phyloP scores from a whole-genome alignment of 2,113 vertebrate genomes.

The Cnemophilus loriae region DNA sequence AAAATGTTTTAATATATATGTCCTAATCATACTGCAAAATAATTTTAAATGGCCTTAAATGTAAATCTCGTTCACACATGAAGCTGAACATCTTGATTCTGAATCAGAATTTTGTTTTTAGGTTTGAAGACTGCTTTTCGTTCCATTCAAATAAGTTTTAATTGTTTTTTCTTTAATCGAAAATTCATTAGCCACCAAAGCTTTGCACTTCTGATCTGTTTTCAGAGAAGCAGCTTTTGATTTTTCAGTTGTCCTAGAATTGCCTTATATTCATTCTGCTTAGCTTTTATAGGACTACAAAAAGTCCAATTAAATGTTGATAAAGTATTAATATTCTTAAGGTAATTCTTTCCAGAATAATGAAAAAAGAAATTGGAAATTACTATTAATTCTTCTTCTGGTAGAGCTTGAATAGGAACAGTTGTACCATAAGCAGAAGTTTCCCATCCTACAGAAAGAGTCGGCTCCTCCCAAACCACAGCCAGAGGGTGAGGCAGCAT shows the following conservation, averaged over 20 bases:
- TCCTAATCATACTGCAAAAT: background rate
- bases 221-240: background rate
- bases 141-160: background rate
- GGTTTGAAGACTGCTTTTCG: accelerated
- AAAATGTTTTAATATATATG: background rate
- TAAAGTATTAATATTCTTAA: background rate
- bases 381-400: background rate
- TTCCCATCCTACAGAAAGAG: background rate
- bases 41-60: background rate
- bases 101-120: background rate
- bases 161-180: background rate
- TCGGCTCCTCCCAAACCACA: background rate
- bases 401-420: background rate
- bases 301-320: background rate
- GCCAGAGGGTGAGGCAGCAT: background rate
- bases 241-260: background rate
- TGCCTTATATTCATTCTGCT: background rate
- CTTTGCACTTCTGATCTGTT: background rate
- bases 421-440: background rate
- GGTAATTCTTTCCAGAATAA: background rate
- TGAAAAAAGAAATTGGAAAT: background rate
- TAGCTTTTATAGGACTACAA: background rate
- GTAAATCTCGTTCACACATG: background rate
- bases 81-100: background rate
- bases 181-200: background rate